Evolutionary conservation across 2,797 vertebrate species (phyloP), one percentile per base, ranked within the genome.

Genomic region (Ibycter americanus): DNA sequence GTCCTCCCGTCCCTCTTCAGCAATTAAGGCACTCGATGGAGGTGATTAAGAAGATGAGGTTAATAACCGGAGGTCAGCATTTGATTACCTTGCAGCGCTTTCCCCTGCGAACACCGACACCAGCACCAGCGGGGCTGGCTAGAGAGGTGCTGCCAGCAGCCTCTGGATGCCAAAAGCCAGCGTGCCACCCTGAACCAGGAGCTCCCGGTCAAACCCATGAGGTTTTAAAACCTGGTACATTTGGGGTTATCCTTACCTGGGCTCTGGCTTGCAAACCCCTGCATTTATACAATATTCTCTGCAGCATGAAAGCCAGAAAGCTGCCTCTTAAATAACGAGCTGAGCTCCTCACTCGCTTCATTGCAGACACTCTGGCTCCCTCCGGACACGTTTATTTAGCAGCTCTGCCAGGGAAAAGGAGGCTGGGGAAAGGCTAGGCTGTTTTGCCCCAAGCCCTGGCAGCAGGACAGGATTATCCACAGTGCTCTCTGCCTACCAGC

Each of bases 31-130:
- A 0, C 80, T 88, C 68, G 6, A 2, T 49, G 51, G 91, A 94
- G 86, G 31, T 72, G 83, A 96, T 90, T 86, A 94, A 95, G 74
- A 78, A 31, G 68, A 86, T 0, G 4, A 86, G 88, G 90, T 95
- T 95, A 90, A 93, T 91, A 65, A 83, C 36, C 23, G 34, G 61
- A 72, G 83, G 87, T 81, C 92, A 95, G 90, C 20, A 3, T 78
- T 70, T 95, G 63, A 88, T 86, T 83, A 42, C 85, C 79, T 91
- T 34, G 79, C 40, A 77, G 52, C 4, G 1, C 44, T 73, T 56
- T 86, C 23, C 55, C 52, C 47, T 47, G 79, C 44, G 22, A 52
- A 78, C 55, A 80, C 6, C n/a, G 49, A 9, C 3, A 2, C 52
- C 3, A 6, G 9, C 13, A 21, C 22, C 40, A 44, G 58, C 1